Evolutionary conservation across 2,888 invertebrate species (phyloP).

Genomic region (Panzeria rudis): DNA sequence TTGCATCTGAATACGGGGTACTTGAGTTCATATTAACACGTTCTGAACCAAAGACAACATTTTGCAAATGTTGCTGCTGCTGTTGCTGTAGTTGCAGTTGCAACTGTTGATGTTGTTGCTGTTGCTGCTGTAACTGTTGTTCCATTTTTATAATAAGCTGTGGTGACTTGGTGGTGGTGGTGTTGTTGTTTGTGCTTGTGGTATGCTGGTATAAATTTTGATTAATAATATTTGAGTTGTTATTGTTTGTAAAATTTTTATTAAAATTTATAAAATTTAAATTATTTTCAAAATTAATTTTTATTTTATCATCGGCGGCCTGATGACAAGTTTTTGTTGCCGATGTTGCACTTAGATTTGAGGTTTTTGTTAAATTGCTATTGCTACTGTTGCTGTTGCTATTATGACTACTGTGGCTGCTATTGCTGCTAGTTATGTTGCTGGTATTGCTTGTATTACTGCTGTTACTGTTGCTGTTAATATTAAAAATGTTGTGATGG

Average conservation of each 20-base stretch:
- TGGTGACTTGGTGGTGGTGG: neutral
- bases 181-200: constrained; percentile 1
- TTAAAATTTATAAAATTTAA: constrained; percentile 68
- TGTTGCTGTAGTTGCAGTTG: constrained; percentile 31
- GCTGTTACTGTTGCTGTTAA: constrained; percentile 64
- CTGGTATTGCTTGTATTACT: constrained; percentile 52
- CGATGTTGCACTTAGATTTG: constrained; percentile 37
- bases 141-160: constrained; percentile 48
- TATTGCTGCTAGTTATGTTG: constrained; percentile 34
- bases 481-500: constrained; percentile 41
- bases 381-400: constrained; percentile 17
- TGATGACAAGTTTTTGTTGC: neutral
- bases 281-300: constrained; percentile 69
- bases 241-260: constrained; percentile 37
- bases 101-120: constrained; percentile 25
- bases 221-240: constrained; percentile 50
- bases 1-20: constrained; percentile 99
- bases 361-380: constrained; percentile 27
- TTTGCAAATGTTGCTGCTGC: constrained; percentile 47
- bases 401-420: constrained; percentile 25
- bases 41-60: constrained; percentile 93
- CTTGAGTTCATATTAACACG: constrained; percentile 94
- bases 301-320: constrained; percentile 57
- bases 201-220: constrained; percentile 47
- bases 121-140: constrained; percentile 42